Base-by-base conservation (phyloP, 2,797 vertebrate species). In the Xiphophorus birchmanni region DNA sequence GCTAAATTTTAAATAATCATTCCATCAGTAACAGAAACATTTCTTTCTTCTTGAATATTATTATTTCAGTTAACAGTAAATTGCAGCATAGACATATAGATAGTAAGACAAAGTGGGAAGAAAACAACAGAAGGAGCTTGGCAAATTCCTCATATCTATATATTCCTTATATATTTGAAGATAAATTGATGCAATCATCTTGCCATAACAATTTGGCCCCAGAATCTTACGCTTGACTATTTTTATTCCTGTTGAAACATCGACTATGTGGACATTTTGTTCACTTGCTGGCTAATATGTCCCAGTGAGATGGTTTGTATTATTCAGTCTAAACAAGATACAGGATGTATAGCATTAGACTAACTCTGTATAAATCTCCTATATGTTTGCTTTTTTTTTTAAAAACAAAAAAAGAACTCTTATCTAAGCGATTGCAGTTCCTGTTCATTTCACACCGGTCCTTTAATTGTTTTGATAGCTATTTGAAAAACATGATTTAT, bases 391-490 rank as follows among this genome's bases (percentile, higher is more conserved):
- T 37, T 80, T 83, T 73, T 83, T 73, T 52, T 10, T 2, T 17
- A 17, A 3, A 4, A 11, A 44, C 10, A 48, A 17, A 3, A 4
- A 11, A 44, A 11, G 0, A 42, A 42, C 6, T 48, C 45, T 32
- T 18, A 17, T 18, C 52, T 26, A 54, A 54, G 52, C 9, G 73
- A 87, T 75, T 17, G 52, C 75, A 81, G 56, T 76, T 82, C n/a
- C 65, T 74, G 90, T 91, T 89, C 78, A 86, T 77, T 82, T 84
- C 77, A 81, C 91, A 81, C 69, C 58, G 18, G 74, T 78, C 73
- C 54, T 42, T 75, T 90, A 88, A 93, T 93, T 93, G 87, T 93
- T 92, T 92, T 91, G 87, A 93, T 88, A 69, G 79, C 74, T 76
- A 76, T 86, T 90, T 82, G 48, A 18, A n/a, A 74, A 87, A 73